Conservation (phyloP, 2,113 vertebrate species). For the Labrus mixtus region DNA sequence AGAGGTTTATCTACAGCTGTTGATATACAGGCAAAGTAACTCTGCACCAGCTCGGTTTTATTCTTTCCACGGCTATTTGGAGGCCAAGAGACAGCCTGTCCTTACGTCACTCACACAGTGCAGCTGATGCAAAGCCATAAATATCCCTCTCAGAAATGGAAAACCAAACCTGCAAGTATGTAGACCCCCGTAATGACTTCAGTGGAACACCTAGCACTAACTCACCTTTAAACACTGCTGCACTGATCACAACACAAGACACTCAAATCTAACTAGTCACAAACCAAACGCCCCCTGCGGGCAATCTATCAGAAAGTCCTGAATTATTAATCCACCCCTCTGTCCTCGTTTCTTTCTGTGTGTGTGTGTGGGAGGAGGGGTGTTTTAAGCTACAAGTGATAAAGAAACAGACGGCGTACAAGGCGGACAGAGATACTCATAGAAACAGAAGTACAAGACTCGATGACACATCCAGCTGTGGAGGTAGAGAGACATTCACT, state of each 20-base stretch:
- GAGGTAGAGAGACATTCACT: conserved; percentile 16
- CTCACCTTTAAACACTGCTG: conserved; percentile 64
- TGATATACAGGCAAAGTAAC: conserved; percentile 52
- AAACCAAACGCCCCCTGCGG: conserved; percentile 42
- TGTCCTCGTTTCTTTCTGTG: conserved; percentile 29
- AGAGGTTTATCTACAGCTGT: conserved; percentile 43
- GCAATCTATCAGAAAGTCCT: conserved; percentile 53
- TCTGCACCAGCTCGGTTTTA: conserved; percentile 75
- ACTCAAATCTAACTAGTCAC: conserved; percentile 39
- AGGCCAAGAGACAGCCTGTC: conserved; percentile 70
- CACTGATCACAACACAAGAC: conserved; percentile 42
- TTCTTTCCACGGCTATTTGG: conserved; percentile 79
- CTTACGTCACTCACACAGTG: conserved; percentile 77
- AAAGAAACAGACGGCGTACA: conserved; percentile 58
- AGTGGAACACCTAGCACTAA: conserved; percentile 62
- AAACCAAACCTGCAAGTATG: conserved; percentile 71
- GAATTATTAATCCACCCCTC: conserved; percentile 70
- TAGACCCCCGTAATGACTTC: conserved; percentile 41
- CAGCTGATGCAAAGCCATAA: conserved; percentile 83
- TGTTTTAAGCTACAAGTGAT: conserved; percentile 36
- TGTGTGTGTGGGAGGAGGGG: background rate
- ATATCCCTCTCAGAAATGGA: conserved; percentile 80
- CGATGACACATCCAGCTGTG: conserved; percentile 59
- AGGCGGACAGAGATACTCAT: conserved; percentile 34
- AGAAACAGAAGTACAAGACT: conserved; percentile 13